Evolutionary conservation across 2,113 vertebrate genomes (phyloP).

Genomic region (Toxostoma redivivum): DNA sequence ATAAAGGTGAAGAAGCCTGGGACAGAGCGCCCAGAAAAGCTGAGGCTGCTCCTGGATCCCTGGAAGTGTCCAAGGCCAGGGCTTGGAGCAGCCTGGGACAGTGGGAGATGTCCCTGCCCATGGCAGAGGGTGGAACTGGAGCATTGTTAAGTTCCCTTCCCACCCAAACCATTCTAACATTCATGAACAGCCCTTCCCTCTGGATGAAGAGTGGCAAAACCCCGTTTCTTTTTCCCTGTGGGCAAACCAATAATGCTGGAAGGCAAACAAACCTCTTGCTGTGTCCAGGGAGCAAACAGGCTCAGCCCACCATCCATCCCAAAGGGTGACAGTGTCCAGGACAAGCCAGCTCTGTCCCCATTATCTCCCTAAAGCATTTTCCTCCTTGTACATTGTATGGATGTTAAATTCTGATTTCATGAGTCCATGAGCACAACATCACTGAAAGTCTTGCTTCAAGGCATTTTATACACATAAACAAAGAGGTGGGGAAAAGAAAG

Average conservation of each 20-base stretch:
- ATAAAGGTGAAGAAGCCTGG: neutral
- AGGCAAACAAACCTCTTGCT: neutral
- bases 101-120: neutral
- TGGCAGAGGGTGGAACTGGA: neutral
- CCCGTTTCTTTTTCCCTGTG: neutral
- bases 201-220: neutral
- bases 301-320: neutral
- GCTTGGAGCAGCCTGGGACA: fast-evolving
- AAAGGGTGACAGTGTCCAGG: neutral
- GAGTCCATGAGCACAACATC: fast-evolving
- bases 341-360: neutral
- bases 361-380: neutral
- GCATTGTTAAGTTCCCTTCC: neutral
- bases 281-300: neutral
- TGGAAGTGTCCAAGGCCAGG: neutral
- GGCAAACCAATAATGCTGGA: neutral
- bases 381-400: neutral
- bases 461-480: neutral
- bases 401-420: neutral
- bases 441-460: neutral
- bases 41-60: neutral
- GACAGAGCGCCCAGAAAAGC: neutral
- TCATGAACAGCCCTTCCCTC: neutral
- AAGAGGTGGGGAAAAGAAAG: neutral
- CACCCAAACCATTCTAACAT: neutral